These are phyloP conservation scores for Cataglyphis livida DNA, from an alignment of 2,888 invertebrate species.

Conservation along the genomic window DNA sequence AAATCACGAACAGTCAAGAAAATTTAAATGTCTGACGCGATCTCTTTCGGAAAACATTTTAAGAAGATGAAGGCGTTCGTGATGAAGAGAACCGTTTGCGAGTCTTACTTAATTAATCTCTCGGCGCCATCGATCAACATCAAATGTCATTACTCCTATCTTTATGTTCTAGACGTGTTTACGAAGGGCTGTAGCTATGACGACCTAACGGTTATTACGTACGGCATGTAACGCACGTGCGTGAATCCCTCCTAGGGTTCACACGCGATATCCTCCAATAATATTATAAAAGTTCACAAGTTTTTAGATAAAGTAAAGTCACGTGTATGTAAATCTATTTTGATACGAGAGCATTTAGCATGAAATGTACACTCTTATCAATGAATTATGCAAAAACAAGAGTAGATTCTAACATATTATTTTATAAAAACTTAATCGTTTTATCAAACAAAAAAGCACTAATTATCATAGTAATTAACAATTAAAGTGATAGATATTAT, in stretches of 20 bases:
- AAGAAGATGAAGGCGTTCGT: not conserved
- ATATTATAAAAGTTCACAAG: not conserved
- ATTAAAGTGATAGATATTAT: not conserved
- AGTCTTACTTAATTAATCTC: constrained; percentile 36
- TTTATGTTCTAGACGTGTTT: constrained; percentile 31
- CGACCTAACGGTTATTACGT: constrained; percentile 26
- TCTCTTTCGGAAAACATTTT: not conserved
- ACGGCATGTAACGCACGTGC: not conserved
- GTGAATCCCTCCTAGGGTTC: not conserved
- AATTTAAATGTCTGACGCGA: not conserved
- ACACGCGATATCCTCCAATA: not conserved
- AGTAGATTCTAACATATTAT: not conserved
- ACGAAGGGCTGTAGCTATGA: constrained; percentile 26
- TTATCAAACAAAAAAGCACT: not conserved
- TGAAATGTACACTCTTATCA: not conserved
- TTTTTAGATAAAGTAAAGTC: not conserved
- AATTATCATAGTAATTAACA: not conserved
- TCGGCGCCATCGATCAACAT: constrained; percentile 27
- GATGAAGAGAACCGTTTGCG: not conserved
- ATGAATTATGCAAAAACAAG: not conserved
- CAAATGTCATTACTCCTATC: constrained; percentile 14
- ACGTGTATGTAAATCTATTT: not conserved
- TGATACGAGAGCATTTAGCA: not conserved
- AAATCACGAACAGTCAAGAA: not conserved
- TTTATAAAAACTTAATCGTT: not conserved